Evolutionary conservation across 1,140 invertebrate species (phyloP).

Genomic region (Antheraea pernyi): DNA sequence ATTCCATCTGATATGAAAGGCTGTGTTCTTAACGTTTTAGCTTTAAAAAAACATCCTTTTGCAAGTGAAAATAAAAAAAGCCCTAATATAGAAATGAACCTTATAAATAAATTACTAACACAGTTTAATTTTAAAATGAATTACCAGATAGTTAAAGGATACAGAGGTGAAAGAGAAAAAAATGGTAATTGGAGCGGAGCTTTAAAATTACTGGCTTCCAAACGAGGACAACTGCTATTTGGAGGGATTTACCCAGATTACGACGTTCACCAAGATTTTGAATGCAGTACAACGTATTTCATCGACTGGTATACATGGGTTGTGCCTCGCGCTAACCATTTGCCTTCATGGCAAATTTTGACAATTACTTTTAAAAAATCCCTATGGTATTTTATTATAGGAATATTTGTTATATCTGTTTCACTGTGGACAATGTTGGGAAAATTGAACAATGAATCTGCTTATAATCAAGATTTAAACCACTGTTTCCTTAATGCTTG

Average conservation of each 20-base stretch:
- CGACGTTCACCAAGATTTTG: conserved; percentile 77
- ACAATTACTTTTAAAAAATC: conserved; percentile 62
- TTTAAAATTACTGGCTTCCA: conserved; percentile 55
- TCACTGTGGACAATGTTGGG: conserved; percentile 69
- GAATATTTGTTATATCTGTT: conserved; percentile 61
- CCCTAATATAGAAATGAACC: conserved; percentile 51
- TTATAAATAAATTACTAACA: conserved; percentile 42
- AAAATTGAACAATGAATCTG: conserved; percentile 56
- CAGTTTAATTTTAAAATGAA: conserved; percentile 42
- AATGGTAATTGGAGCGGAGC: conserved; percentile 68
- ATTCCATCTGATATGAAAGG: conserved; percentile 53
- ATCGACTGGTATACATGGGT: conserved; percentile 79
- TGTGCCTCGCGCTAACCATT: conserved; percentile 60
- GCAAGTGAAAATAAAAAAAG: conserved; percentile 39
- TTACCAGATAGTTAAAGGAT: conserved; percentile 39
- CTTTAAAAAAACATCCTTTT: conserved; percentile 59
- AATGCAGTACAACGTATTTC: conserved; percentile 72
- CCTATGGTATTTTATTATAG: conserved; percentile 69
- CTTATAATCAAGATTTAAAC: conserved; percentile 52
- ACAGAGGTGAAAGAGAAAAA: conserved; percentile 63
- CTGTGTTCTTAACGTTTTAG: conserved; percentile 50
- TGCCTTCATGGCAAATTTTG: conserved; percentile 72
- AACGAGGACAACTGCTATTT: conserved; percentile 71
- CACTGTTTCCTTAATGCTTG: conserved; percentile 73
- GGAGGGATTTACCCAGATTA: conserved; percentile 80